Percentiles rank a stretch among this genome's conserved stretches.
Evolutionary conservation across 2,888 invertebrate species (phyloP).

Genomic region (Rotaria sp.): DNA sequence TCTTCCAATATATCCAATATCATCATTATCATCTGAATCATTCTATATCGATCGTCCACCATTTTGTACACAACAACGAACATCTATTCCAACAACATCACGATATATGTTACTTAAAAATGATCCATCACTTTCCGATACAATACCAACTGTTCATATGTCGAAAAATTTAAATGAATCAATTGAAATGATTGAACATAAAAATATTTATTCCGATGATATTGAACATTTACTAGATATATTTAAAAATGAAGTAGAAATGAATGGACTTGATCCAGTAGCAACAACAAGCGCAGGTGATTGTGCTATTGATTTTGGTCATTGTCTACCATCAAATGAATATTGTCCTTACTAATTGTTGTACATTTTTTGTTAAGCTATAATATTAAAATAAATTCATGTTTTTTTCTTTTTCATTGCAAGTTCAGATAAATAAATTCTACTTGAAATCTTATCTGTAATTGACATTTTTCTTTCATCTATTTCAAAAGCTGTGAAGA

Average conservation of each 20-base stretch:
- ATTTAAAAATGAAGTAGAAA: conserved; percentile 10
- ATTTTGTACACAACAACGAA: not conserved
- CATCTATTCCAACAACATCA: not conserved
- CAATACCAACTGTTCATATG: not conserved
- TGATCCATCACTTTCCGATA: conserved; percentile 3
- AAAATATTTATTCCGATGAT: not conserved
- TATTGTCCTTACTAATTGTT: not conserved
- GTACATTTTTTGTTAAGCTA: conserved; percentile 3
- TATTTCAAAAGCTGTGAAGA: too few relatives aligned
- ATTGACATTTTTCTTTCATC: too few relatives aligned
- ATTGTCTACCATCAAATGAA: conserved; percentile 1
- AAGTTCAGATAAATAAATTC: not conserved
- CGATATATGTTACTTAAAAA: conserved; percentile 7
- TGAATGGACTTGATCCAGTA: not conserved
- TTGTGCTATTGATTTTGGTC: not conserved
- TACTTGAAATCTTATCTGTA: too few relatives aligned
- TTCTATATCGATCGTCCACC: not conserved
- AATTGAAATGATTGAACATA: not conserved
- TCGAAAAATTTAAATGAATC: not conserved
- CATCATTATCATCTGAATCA: not conserved
- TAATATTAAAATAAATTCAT: not conserved
- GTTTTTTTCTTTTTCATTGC: not conserved
- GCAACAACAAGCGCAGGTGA: not conserved
- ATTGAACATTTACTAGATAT: conserved; percentile 28
- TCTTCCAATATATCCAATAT: not conserved